phyloP scores from a whole-genome alignment of 2,888 invertebrate species.

The Bhutanitis thaidina region DNA sequence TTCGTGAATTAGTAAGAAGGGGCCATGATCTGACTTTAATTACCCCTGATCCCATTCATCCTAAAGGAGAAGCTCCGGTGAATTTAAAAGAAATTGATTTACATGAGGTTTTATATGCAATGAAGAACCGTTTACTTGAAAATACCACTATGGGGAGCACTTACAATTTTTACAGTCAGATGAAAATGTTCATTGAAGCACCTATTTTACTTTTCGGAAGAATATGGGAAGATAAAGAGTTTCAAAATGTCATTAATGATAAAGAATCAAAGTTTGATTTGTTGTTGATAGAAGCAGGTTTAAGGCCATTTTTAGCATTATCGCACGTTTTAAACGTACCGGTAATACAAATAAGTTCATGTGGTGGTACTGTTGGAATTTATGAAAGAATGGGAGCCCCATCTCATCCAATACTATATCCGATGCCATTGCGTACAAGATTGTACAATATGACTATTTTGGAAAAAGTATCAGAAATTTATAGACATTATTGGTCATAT shows the following conservation, averaged over 20 bases:
- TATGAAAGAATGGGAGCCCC: slow-evolving; percentile 30
- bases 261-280: too few relatives aligned
- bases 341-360: slow-evolving; percentile 38
- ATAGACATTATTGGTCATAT: slow-evolving; percentile 5
- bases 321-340: slow-evolving; percentile 38
- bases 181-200: too few relatives aligned
- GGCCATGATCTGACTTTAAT: slow-evolving; percentile 48
- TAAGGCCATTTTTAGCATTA: slow-evolving; percentile 27
- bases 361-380: slow-evolving; percentile 25
- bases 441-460: slow-evolving; percentile 20
- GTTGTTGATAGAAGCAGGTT: slow-evolving; percentile 8
- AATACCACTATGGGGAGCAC: too few relatives aligned
- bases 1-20: slow-evolving; percentile 38
- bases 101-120: slow-evolving; percentile 28
- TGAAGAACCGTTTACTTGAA: too few relatives aligned
- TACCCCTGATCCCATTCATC: slow-evolving; percentile 37
- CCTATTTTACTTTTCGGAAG: too few relatives aligned
- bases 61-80: slow-evolving; percentile 16
- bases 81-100: slow-evolving; percentile 46
- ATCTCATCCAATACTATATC: slow-evolving; percentile 29
- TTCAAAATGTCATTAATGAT: too few relatives aligned
- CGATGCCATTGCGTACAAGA: slow-evolving; percentile 10
- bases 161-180: too few relatives aligned
- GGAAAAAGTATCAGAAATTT: slow-evolving; percentile 22
- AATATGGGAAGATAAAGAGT: too few relatives aligned